Evolutionary conservation across 2,888 invertebrate species (phyloP), one percentile per base, ranked within the genome.

Genomic region (Anthophora plumipes): DNA sequence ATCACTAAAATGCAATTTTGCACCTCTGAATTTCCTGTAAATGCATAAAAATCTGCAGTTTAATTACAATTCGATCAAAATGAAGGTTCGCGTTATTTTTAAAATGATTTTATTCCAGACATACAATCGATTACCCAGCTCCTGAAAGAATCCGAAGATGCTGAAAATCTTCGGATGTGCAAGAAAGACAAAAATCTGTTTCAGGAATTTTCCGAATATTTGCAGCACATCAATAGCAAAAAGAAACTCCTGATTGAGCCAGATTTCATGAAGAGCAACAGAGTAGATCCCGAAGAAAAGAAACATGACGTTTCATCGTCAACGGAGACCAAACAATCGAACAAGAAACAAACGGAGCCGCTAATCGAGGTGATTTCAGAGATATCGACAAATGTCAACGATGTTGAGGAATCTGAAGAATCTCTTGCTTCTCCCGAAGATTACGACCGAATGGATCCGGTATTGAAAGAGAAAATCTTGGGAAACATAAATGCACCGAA

Each of bases 231-330:
- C 17, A 63, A 77, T 9, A 68, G 31, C 11, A 59, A 68, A 48
- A 79, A 57, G 20, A 84, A 76, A 73, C 71, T 84, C 2, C 46
- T 84, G 39, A 85, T 87, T 54, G 77, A 79, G 17, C 81, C 85
- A 7, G 77, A 84, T 20, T 85, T 85, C 48, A 41, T 22, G 59
- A 80, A 61, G 20, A 22, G 22, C 9, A 22, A 11, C 11, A 14
- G 9, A 20, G 37, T 31, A 69, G 59, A 77, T 39, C 25, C 0
- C 7, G 52, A 50, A 41, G 74, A 63, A 48, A 60, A 78, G 48
- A 68, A 69, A 61, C 7, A 20, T 39, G 78, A 77, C 46, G 64
- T 20, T 69, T 39, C 60, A 68, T 75, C 73, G 64, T 1, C 72
- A 73, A 74, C 59, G 48, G 75, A 77, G 43, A 77, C 70, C 9